phyloP scores from a whole-genome alignment of 2,113 vertebrate species.

The Crotalus tigris region DNA sequence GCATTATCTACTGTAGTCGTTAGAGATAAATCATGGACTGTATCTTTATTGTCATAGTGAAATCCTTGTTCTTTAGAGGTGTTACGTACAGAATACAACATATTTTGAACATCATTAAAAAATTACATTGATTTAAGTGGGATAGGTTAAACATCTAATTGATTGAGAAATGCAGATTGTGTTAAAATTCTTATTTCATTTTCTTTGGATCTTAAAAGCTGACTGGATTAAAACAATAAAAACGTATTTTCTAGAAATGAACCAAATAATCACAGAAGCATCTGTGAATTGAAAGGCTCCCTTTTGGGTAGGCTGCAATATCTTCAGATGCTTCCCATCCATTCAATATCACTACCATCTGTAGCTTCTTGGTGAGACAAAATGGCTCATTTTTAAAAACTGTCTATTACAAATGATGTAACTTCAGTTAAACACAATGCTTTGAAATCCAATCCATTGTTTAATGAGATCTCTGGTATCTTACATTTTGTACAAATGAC shows the following conservation, averaged over 20 bases:
- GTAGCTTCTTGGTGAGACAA: neutral
- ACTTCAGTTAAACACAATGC: neutral
- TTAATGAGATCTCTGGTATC: neutral
- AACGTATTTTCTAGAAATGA: neutral
- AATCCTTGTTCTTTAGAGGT: neutral
- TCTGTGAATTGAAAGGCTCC: neutral
- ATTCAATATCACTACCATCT: neutral
- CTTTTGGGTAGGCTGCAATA: neutral
- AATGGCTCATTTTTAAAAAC: neutral
- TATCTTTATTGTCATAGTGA: neutral
- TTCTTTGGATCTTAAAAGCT: neutral
- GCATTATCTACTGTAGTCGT: neutral
- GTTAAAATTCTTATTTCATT: neutral
- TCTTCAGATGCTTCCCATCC: neutral
- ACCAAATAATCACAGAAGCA: slow-evolving; percentile 7
- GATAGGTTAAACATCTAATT: neutral
- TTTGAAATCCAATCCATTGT: neutral
- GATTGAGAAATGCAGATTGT: neutral
- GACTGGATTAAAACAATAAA: neutral
- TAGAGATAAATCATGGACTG: neutral
- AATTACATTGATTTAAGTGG: neutral
- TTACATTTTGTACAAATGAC: neutral
- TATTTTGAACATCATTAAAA: neutral
- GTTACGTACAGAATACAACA: neutral
- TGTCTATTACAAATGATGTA: neutral